These are phyloP conservation scores for Patella depressa DNA, from an alignment of 2,888 invertebrate species.

Conservation along the genomic window DNA sequence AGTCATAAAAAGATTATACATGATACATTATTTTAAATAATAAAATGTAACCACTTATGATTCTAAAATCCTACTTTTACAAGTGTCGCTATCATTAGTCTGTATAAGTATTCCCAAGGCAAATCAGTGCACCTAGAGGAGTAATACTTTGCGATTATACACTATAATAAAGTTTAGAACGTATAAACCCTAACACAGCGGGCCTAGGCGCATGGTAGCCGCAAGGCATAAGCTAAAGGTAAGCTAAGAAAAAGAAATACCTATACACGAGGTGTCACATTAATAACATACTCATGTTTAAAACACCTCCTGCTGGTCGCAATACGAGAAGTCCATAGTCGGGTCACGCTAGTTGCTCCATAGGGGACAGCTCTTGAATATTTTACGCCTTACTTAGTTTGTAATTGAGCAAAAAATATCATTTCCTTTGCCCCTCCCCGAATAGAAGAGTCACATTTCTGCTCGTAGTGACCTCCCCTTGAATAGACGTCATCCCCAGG, in stretches of 20 bases:
- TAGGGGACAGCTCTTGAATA: neutral
- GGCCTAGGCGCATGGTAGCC: slow-evolving; percentile 6
- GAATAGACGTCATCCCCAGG: slow-evolving; percentile 5
- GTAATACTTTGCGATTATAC: slow-evolving; percentile 25
- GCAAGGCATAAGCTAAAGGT: slow-evolving; percentile 5
- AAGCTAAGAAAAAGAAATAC: neutral
- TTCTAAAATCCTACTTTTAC: too few relatives aligned
- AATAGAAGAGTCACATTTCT: slow-evolving; percentile 1
- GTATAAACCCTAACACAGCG: neutral
- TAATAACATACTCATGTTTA: slow-evolving; percentile 4
- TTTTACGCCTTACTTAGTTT: neutral
- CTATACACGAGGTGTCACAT: slow-evolving; percentile 8
- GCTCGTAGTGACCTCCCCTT: slow-evolving; percentile 3
- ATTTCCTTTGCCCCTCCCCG: slow-evolving; percentile 7
- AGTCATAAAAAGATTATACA: too few relatives aligned
- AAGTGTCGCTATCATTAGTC: too few relatives aligned
- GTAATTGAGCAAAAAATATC: slow-evolving; percentile 11
- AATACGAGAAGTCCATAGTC: slow-evolving; percentile 2
- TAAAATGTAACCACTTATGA: too few relatives aligned
- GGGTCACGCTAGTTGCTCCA: neutral
- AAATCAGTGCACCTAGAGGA: neutral
- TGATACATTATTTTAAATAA: too few relatives aligned
- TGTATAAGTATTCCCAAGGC: too few relatives aligned
- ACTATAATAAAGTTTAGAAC: slow-evolving; percentile 21
- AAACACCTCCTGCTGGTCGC: neutral